Percentiles rank a stretch among this genome's conserved stretches.
Conservation (phyloP, 2,797 vertebrate genomes). For the Chloroceryle amazona region DNA sequence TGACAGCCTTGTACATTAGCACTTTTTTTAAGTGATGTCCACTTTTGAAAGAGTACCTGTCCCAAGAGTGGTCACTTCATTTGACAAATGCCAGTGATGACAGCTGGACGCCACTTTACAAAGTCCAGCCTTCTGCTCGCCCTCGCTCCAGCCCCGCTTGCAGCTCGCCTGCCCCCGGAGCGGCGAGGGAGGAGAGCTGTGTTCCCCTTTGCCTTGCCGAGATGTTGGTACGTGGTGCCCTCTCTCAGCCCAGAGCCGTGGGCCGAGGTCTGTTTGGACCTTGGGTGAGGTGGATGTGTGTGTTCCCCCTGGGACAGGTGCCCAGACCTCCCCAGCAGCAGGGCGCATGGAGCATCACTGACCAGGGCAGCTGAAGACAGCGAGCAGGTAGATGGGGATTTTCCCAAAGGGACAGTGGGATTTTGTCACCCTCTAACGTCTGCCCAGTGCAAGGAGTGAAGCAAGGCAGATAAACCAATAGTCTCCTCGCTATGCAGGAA, state of each 20-base stretch:
- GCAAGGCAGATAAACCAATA: accelerated
- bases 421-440: background rate
- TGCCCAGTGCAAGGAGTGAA: background rate
- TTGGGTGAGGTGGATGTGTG: too few species aligned
- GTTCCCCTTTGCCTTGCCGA: background rate
- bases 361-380: background rate
- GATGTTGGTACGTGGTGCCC: accelerated
- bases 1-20: constrained; percentile 73
- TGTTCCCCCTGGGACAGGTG: accelerated
- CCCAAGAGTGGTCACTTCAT: constrained; percentile 76
- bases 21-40: constrained; percentile 78
- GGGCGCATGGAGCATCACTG: accelerated
- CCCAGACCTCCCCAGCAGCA: background rate
- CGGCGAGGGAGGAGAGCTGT: background rate
- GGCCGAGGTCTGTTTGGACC: background rate
- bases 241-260: accelerated
- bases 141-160: background rate
- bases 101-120: constrained; percentile 64
- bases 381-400: accelerated
- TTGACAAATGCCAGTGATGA: constrained; percentile 81
- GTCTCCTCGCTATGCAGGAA: accelerated
- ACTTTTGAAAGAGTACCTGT: constrained; percentile 73
- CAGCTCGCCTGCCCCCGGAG: accelerated
- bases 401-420: background rate
- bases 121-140: constrained; percentile 35